phyloP scores from a whole-genome alignment of 2,113 vertebrate species.

The Psephotus haematonotus region DNA sequence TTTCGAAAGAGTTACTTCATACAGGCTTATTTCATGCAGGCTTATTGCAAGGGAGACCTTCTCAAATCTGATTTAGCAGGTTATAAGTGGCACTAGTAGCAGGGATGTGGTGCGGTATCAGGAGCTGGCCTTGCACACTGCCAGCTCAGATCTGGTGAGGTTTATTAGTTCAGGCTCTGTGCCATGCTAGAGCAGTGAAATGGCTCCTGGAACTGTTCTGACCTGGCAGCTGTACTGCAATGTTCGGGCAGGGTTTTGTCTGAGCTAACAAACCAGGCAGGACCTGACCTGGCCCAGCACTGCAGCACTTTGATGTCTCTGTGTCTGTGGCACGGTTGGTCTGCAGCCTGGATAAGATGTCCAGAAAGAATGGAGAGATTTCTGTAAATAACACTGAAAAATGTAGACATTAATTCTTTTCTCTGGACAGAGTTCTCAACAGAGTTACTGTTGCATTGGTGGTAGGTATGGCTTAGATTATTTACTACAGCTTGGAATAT shows the following conservation, averaged over 20 bases:
- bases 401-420: accelerated
- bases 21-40: neutral
- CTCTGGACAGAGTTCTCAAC: neutral
- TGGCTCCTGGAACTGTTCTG: neutral
- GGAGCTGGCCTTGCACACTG: neutral
- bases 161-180: neutral
- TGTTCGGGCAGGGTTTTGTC: neutral
- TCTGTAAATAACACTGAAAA: neutral
- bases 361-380: neutral
- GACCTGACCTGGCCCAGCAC: neutral
- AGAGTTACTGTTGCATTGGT: neutral
- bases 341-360: neutral
- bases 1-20: neutral
- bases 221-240: neutral
- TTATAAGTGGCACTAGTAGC: neutral
- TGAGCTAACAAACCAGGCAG: neutral
- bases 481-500: neutral
- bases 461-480: neutral
- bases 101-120: neutral
- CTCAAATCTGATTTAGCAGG: neutral
- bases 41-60: neutral
- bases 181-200: neutral
- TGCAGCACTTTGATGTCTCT: neutral
- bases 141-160: neutral
- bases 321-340: neutral